Conservation (phyloP, 2,113 vertebrate genomes). For the Megaleporinus macrocephalus region DNA sequence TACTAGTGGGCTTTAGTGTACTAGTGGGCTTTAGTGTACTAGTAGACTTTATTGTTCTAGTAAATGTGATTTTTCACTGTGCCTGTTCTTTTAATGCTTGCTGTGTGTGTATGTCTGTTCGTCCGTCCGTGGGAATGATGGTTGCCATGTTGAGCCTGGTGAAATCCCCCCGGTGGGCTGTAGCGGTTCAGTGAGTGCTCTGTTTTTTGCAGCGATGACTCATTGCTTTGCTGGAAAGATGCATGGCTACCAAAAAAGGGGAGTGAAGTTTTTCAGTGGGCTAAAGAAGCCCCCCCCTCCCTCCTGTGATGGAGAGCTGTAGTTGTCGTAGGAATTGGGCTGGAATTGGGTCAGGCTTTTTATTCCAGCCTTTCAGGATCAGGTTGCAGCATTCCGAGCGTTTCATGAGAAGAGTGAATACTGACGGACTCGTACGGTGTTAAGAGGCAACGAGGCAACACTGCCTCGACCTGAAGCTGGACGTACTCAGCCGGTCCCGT, state of each 20-base stretch:
- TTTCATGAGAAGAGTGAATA: neutral
- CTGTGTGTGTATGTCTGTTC: neutral
- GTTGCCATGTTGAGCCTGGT: constrained; percentile 16
- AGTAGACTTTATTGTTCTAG: too few relatives aligned
- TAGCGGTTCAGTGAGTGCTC: constrained; percentile 3
- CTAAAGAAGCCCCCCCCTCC: neutral
- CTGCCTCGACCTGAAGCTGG: too few relatives aligned
- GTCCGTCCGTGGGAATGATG: neutral
- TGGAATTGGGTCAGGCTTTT: constrained; percentile 23
- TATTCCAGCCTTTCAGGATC: neutral
- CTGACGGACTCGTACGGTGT: too few relatives aligned
- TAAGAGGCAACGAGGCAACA: too few relatives aligned
- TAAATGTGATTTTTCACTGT: too few relatives aligned
- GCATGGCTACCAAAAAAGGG: constrained; percentile 44
- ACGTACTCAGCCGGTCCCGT: too few relatives aligned
- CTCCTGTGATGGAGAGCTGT: neutral
- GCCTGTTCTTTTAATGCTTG: neutral
- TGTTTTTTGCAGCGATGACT: constrained; percentile 34
- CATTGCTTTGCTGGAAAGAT: constrained; percentile 24
- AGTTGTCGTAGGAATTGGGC: constrained; percentile 29
- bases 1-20: too few relatives aligned
- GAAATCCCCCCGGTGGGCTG: neutral
- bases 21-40: too few relatives aligned
- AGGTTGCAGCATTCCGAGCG: neutral
- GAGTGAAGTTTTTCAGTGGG: constrained; percentile 19